Conservation (phyloP, 2,797 vertebrate species). For the Spinibarbus caldwelli region DNA sequence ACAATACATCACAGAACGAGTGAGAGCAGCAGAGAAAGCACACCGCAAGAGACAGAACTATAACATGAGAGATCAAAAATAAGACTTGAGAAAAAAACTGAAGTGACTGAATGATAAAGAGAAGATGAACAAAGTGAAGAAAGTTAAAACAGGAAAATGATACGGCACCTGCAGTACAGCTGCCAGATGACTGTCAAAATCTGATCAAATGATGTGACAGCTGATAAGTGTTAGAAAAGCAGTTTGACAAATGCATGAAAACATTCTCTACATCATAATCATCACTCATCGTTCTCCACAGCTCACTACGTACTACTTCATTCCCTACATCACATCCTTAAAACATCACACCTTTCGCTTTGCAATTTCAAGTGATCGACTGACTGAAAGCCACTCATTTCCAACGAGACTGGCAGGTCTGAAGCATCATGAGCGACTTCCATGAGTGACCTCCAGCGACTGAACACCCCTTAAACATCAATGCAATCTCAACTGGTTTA, state of each 20-base stretch:
- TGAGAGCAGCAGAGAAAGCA: slow-evolving; percentile 63
- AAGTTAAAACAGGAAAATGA: background rate
- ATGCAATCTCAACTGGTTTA: background rate
- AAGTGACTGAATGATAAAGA: slow-evolving; percentile 29
- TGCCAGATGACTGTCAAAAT: background rate
- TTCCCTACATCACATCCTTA: background rate
- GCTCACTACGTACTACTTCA: background rate
- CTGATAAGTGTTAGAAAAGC: background rate
- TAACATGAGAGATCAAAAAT: slow-evolving; percentile 17
- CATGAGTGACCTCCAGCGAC: background rate
- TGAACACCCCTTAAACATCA: background rate
- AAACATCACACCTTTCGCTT: background rate
- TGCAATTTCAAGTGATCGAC: background rate
- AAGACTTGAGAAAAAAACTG: slow-evolving; percentile 18
- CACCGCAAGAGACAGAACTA: slow-evolving; percentile 26
- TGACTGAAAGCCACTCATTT: background rate
- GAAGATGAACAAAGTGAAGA: slow-evolving; percentile 10
- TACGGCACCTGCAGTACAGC: slow-evolving; percentile 3
- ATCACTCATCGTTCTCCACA: slow-evolving; percentile 18
- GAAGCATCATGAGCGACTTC: background rate
- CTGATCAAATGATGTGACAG: slow-evolving; percentile 11
- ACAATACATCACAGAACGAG: slow-evolving; percentile 63
- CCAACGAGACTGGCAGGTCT: background rate
- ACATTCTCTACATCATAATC: background rate
- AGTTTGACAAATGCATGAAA: slow-evolving; percentile 14